Evolutionary conservation across 2,888 invertebrate species (phyloP).

Genomic region (Drosophila mulleri): DNA sequence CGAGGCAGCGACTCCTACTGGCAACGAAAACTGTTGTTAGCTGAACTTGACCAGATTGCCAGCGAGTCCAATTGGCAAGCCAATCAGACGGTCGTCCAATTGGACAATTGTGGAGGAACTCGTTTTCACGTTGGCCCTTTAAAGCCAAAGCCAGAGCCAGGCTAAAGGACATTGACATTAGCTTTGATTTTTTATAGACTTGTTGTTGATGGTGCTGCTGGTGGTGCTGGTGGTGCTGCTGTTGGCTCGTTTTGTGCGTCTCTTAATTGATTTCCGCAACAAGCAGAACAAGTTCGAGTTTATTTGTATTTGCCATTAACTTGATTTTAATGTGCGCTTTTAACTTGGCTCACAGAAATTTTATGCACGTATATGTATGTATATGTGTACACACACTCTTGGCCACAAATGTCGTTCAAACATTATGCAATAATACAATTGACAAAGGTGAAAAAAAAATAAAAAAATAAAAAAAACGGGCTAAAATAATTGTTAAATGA

Average conservation of each 20-base stretch:
- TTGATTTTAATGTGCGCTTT: constrained; percentile 8
- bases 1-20: neutral
- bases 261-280: constrained; percentile 59
- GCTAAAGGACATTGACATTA: constrained; percentile 61
- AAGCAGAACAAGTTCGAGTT: constrained; percentile 54
- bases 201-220: constrained; percentile 10
- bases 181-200: constrained; percentile 47
- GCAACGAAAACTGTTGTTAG: neutral
- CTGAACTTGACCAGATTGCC: neutral
- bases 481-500: constrained; percentile 55
- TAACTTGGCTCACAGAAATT: constrained; percentile 1
- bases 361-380: neutral
- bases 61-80: neutral
- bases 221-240: neutral
- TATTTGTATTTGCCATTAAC: constrained; percentile 23
- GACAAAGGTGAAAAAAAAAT: constrained; percentile 9
- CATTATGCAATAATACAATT: constrained; percentile 28
- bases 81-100: neutral
- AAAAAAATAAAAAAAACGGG: too few species aligned
- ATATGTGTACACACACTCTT: neutral
- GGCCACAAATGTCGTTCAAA: constrained; percentile 22
- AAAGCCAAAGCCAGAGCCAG: constrained; percentile 9
- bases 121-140: constrained; percentile 27
- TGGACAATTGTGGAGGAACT: constrained; percentile 14
- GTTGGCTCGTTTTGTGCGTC: constrained; percentile 10